A percentile compares a stretch with the other conserved stretches of the same genome.
Conservation (phyloP, 2,888 invertebrate genomes). For the Plagodis pulveraria region DNA sequence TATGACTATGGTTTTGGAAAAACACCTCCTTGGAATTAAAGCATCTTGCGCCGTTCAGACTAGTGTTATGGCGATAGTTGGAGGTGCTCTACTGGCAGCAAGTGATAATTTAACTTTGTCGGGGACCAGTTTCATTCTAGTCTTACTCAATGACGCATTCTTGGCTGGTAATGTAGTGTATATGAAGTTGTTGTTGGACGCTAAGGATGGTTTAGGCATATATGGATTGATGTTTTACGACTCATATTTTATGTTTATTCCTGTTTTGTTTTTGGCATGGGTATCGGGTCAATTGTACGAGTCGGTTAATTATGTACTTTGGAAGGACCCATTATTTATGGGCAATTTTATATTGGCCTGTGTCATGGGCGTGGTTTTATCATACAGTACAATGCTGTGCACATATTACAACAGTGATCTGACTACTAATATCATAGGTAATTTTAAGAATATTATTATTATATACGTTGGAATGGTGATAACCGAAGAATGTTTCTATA, state of each 20-base stretch:
- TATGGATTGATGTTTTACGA: constrained; percentile 97
- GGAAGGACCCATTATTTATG: constrained; percentile 91
- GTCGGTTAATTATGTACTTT: constrained; percentile 87
- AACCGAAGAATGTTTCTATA: constrained; percentile 99
- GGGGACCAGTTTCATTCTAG: constrained; percentile 94
- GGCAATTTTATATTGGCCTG: constrained; percentile 94
- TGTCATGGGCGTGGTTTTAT: constrained; percentile 97
- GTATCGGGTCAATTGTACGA: constrained; percentile 90
- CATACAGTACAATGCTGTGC: constrained; percentile 97
- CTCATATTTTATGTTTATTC: constrained; percentile 94
- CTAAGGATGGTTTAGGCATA: constrained; percentile 94
- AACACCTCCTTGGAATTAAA: constrained; percentile 91
- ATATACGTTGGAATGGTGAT: constrained; percentile 99
- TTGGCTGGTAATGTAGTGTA: constrained; percentile 99
- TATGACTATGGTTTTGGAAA: constrained; percentile 98
- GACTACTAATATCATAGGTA: constrained; percentile 99
- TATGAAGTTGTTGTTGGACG: constrained; percentile 98
- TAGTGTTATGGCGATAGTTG: constrained; percentile 97
- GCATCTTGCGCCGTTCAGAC: constrained; percentile 93
- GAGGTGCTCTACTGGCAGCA: constrained; percentile 96
- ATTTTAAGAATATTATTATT: constrained; percentile 98
- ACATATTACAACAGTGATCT: constrained; percentile 99
- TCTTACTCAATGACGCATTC: constrained; percentile 96
- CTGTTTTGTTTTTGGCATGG: constrained; percentile 89
- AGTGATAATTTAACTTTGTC: constrained; percentile 97